Percentiles rank a stretch among this genome's conserved stretches.
Conservation (phyloP, 2,797 vertebrate species). For the Sardinella longiceps region DNA sequence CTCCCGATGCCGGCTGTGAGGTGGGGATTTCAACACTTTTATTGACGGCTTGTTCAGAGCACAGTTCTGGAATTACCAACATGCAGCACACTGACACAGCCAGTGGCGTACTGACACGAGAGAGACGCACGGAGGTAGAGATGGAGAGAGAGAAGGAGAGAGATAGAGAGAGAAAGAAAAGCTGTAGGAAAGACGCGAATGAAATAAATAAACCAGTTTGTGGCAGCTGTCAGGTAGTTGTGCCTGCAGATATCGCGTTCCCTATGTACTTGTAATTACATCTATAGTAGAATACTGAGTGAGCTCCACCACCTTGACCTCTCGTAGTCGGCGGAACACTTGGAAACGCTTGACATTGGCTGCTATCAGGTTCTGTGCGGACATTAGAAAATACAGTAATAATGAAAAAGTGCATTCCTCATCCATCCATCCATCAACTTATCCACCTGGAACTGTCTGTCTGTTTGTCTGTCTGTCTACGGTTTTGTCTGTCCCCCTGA, state of each 20-base stretch:
- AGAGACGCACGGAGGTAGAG: neutral
- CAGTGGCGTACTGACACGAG: slow-evolving; percentile 3
- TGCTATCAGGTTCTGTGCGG: neutral
- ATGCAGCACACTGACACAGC: slow-evolving; percentile 14
- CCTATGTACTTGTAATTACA: slow-evolving; percentile 26
- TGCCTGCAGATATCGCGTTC: slow-evolving; percentile 3
- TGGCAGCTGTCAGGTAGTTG: slow-evolving; percentile 24
- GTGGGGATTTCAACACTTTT: slow-evolving; percentile 20
- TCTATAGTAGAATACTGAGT: neutral
- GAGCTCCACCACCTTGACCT: slow-evolving; percentile 12
- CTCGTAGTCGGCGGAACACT: neutral
- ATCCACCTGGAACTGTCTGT: neutral
- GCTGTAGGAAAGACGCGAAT: neutral
- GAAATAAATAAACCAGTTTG: neutral
- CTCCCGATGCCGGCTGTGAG: neutral
- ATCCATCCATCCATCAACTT: neutral
- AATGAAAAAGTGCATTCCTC: neutral
- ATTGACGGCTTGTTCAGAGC: slow-evolving; percentile 18
- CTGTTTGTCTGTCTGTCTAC: neutral
- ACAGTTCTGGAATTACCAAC: slow-evolving; percentile 19
- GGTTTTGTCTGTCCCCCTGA: neutral
- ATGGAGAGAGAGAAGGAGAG: neutral
- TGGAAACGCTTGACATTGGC: neutral
- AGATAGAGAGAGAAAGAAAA: neutral
- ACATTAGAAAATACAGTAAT: neutral